These are phyloP conservation scores for Chromobotia macracanthus DNA, from an alignment of 2,797 vertebrate species.

Conservation along the genomic window DNA sequence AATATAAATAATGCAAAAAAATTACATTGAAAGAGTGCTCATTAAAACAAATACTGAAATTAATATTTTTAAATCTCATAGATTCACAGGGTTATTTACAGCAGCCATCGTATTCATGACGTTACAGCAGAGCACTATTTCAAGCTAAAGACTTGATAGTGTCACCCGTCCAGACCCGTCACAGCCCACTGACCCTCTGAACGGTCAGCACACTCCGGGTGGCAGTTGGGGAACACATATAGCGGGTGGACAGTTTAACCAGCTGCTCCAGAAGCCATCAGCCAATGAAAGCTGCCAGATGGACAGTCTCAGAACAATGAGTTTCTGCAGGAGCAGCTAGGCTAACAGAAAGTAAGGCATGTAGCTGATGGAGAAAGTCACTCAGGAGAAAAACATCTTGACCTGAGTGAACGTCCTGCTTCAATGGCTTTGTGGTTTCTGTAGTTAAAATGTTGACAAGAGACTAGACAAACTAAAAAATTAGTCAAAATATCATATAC, in stretches of 20 bases:
- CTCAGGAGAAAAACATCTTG: neutral
- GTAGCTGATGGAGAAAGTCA: conserved; percentile 4
- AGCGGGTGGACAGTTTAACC: conserved; percentile 83
- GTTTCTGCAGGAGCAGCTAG: conserved; percentile 53
- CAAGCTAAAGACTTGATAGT: conserved; percentile 70
- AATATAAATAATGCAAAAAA: no score
- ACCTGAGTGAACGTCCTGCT: neutral
- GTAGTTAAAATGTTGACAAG: neutral
- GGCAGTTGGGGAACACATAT: conserved; percentile 74
- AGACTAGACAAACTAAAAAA: no score
- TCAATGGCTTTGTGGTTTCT: neutral
- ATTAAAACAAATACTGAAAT: no score
- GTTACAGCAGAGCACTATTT: conserved; percentile 47
- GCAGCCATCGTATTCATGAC: conserved; percentile 31
- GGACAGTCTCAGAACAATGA: conserved; percentile 82
- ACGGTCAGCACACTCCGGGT: conserved; percentile 63
- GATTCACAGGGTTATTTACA: neutral
- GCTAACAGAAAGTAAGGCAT: conserved; percentile 38
- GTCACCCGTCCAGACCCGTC: conserved; percentile 60
- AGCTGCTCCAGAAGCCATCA: conserved; percentile 73
- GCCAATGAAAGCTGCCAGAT: conserved; percentile 82
- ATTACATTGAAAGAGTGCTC: no score
- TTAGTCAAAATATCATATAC: no score
- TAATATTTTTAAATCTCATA: no score
- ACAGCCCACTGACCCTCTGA: conserved; percentile 71